Conservation (phyloP, 2,888 invertebrate genomes). For the Dichetophora obliterata region DNA sequence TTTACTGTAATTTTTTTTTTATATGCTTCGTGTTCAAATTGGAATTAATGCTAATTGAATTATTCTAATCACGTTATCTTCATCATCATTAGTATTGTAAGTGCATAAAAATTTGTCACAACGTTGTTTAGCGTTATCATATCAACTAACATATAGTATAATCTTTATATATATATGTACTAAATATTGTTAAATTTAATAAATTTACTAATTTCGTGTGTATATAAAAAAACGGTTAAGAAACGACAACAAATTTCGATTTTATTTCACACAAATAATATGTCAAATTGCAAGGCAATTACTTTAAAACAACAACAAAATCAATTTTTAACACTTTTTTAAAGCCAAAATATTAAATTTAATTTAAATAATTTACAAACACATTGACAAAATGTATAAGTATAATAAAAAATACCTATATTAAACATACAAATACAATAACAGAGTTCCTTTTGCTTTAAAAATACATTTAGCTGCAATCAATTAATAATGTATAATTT, state of each 20-base stretch:
- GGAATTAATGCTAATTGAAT: neutral
- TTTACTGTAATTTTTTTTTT: neutral
- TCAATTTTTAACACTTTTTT: neutral
- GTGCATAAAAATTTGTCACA: constrained; percentile 33
- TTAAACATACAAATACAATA: no score
- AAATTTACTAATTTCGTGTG: constrained; percentile 15
- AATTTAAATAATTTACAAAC: neutral
- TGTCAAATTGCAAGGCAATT: neutral
- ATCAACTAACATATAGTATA: constrained; percentile 5
- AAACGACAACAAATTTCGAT: neutral
- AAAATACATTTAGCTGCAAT: constrained; percentile 4
- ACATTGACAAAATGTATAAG: neutral
- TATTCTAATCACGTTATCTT: constrained; percentile 14
- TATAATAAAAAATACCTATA: neutral
- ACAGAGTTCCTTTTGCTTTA: neutral
- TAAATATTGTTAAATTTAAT: neutral
- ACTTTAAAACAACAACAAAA: neutral
- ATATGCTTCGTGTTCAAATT: neutral
- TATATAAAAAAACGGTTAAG: constrained; percentile 5
- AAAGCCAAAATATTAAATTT: neutral
- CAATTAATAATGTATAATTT: neutral
- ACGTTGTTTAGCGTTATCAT: constrained; percentile 27
- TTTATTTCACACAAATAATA: neutral
- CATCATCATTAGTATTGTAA: constrained; percentile 11
- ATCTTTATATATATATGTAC: no score